A percentile compares a stretch with the other conserved stretches of the same genome.
These are phyloP conservation scores for Chrosomus eos DNA, from an alignment of 2,797 vertebrate species.

Conservation along the genomic window DNA sequence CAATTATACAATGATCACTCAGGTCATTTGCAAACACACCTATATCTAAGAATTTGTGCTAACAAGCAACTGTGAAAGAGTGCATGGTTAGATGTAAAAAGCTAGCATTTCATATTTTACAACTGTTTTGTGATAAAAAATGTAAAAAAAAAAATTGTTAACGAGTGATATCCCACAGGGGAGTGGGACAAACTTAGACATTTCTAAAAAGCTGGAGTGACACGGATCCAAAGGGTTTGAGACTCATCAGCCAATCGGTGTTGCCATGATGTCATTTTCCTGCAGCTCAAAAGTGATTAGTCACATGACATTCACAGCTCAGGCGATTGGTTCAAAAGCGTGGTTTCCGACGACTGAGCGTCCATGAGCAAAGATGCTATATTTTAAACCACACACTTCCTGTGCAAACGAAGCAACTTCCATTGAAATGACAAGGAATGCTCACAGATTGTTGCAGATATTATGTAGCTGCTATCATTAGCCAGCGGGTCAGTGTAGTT, in stretches of 20 bases:
- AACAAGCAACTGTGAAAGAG: neutral
- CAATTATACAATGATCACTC: no score
- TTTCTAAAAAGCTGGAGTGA: neutral
- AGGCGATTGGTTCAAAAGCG: neutral
- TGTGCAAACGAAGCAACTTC: neutral
- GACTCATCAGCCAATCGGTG: neutral
- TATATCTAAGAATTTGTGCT: no score
- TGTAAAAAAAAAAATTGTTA: no score
- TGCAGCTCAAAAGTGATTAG: neutral
- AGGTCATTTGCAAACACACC: no score
- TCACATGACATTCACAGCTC: neutral
- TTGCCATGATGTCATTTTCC: neutral
- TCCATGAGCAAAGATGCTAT: neutral
- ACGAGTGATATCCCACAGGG: no score
- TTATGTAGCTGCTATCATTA: slow-evolving; percentile 12
- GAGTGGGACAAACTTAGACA: neutral
- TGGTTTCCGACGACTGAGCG: neutral
- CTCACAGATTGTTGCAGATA: neutral
- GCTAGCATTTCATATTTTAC: neutral
- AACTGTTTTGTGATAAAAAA: neutral
- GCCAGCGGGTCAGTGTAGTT: slow-evolving; percentile 18
- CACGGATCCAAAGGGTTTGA: neutral
- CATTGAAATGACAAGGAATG: neutral
- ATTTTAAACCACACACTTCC: neutral
- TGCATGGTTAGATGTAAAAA: neutral